Evolutionary conservation across 2,888 invertebrate species (phyloP), one percentile per base, ranked within the genome.

Genomic region (Ochlodes sylvanus): DNA sequence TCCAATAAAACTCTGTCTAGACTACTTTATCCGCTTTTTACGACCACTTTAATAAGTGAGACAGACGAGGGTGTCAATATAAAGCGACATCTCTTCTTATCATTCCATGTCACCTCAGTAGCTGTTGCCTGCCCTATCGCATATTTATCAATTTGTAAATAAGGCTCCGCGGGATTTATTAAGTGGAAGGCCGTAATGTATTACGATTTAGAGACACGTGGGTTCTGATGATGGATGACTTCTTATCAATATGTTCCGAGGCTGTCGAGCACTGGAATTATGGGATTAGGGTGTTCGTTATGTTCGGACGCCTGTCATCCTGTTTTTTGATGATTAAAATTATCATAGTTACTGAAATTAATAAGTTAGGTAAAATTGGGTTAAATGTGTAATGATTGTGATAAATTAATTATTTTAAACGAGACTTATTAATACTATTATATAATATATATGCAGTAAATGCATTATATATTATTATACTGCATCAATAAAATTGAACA

Each of bases 141-240:
- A 72, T 76, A 79, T 76, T 83, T 88, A 88, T 89, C 89, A 84
- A 80, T 86, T 85, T 84, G 87, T 88, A 88, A 88, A 89, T 88
- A 87, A 81, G 77, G 73, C 77, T 74, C 77, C 83, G 85, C 84
- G 80, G 80, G 77, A 78, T 80, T 88, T 87, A 88, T 88, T 87
- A 88, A 85, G 80, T 81, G 82, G 79, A 78, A 82, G 84, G 82
- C 80, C 83, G 85, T 86, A 86, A 88, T 86, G 84, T 86, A 88
- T 88, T 83, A 85, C 79, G 76, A 72, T 72, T 76, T 71, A 73
- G 72, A 71, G 77, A 76, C 83, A 81, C 81, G 79, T 81, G 83
- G 80, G 77, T 66, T 69, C 76, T 76, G 82, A 84, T 88, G 88
- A 89, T 88, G 77, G 85, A 74, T 73, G 69, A 70, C 69, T 69